These are phyloP conservation scores for Eurytemora carolleeae DNA, from an alignment of 1,140 invertebrate genomes.

Conservation along the genomic window DNA sequence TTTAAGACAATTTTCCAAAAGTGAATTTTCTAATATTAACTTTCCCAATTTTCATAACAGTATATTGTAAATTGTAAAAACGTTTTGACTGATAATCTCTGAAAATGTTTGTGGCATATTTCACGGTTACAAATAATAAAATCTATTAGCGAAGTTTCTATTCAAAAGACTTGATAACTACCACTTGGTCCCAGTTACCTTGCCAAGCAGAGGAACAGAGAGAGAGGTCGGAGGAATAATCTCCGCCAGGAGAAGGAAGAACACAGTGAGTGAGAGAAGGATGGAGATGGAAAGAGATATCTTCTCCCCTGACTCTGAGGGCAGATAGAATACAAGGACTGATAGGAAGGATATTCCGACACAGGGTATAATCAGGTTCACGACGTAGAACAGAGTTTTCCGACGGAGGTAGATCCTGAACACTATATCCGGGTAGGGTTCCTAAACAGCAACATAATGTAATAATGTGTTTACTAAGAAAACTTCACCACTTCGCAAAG, in stretches of 20 bases:
- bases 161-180: too few species aligned
- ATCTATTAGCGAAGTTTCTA: too few species aligned
- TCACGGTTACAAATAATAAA: too few species aligned
- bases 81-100: too few species aligned
- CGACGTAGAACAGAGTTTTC: conserved; percentile 92
- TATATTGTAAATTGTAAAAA: too few species aligned
- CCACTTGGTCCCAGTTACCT: conserved; percentile 56
- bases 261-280: conserved; percentile 90
- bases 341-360: conserved; percentile 92
- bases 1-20: too few species aligned
- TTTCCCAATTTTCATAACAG: too few species aligned
- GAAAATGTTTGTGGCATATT: too few species aligned
- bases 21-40: too few species aligned
- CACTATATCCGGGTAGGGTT: conserved; percentile 53
- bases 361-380: conserved; percentile 87
- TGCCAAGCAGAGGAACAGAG: conserved; percentile 41
- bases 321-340: conserved; percentile 95
- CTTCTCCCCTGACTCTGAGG: conserved; percentile 58
- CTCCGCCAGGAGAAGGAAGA: conserved; percentile 54
- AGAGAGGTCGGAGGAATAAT: conserved; percentile 14
- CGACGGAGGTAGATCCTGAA: conserved; percentile 90
- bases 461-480: too few species aligned
- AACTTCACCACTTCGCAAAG: conserved; percentile 28
- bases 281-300: conserved; percentile 84
- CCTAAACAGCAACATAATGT: conserved; percentile 68